phyloP scores from a whole-genome alignment of 2,797 vertebrate genomes.

The Orestias chungarensis region DNA sequence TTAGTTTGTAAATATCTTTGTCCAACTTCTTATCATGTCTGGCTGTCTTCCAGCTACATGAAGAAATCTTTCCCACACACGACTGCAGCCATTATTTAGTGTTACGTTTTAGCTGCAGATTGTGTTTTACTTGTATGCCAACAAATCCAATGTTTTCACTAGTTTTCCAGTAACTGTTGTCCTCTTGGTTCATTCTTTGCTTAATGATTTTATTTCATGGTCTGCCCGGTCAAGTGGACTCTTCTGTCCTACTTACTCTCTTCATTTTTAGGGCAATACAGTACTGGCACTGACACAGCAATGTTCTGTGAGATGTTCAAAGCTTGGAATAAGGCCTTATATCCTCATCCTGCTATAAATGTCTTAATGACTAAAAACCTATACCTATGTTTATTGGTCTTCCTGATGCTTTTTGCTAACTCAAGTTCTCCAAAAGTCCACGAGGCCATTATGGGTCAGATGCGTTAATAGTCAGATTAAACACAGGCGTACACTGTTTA shows the following conservation, averaged over 20 bases:
- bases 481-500: neutral
- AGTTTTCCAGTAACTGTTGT: neutral
- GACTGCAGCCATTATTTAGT: neutral
- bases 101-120: neutral
- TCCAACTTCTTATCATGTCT: neutral
- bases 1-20: neutral
- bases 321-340: neutral
- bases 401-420: neutral
- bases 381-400: neutral
- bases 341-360: neutral
- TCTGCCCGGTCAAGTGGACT: neutral
- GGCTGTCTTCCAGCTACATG: neutral
- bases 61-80: neutral
- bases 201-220: neutral
- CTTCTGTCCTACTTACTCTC: neutral
- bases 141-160: neutral
- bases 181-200: neutral
- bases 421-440: neutral
- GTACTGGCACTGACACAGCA: neutral
- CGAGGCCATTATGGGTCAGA: neutral
- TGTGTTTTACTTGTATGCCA: neutral
- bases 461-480: neutral
- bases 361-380: neutral
- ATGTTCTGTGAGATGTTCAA: neutral
- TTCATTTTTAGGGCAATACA: neutral